phyloP scores from a whole-genome alignment of 2,888 invertebrate genomes.

The Caenorhabditis doughertyi region DNA sequence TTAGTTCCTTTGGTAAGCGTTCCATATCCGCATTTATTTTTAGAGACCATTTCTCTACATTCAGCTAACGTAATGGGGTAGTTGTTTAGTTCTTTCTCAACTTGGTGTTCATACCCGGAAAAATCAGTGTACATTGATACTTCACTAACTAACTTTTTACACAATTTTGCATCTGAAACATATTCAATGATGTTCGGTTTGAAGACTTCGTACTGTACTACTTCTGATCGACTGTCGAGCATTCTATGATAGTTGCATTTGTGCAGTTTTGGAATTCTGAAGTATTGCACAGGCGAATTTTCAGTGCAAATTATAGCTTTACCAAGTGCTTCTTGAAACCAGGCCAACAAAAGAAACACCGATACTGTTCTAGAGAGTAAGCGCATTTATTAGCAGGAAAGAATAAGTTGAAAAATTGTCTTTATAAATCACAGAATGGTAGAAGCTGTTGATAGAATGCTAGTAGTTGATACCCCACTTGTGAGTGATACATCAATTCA shows the following conservation, averaged over 20 bases:
- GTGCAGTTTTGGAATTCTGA: too few species aligned
- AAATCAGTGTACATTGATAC: conserved; percentile 70
- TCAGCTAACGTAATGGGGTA: conserved; percentile 60
- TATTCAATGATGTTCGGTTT: too few species aligned
- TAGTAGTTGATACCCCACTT: conserved; percentile 47
- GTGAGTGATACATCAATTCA: conserved; percentile 34
- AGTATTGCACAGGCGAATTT: too few species aligned
- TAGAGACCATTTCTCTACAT: conserved; percentile 70
- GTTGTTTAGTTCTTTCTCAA: conserved; percentile 68
- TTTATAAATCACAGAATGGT: conserved; percentile 17
- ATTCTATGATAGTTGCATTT: too few species aligned
- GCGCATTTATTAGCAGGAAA: too few species aligned
- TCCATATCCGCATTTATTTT: conserved; percentile 69
- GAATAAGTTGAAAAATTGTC: background rate
- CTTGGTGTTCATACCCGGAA: conserved; percentile 68
- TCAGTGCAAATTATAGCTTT: too few species aligned
- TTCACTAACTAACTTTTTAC: conserved; percentile 55
- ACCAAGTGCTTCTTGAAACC: too few species aligned
- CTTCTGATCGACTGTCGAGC: too few species aligned
- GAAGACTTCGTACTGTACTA: conserved; percentile 66
- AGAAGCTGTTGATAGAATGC: too few species aligned
- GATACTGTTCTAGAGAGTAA: too few species aligned
- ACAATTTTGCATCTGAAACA: too few species aligned
- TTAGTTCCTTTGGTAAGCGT: conserved; percentile 53
- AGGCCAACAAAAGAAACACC: too few species aligned